Evolutionary conservation across 2,797 vertebrate species (phyloP).

Genomic region (Centroberyx gerrardi): DNA sequence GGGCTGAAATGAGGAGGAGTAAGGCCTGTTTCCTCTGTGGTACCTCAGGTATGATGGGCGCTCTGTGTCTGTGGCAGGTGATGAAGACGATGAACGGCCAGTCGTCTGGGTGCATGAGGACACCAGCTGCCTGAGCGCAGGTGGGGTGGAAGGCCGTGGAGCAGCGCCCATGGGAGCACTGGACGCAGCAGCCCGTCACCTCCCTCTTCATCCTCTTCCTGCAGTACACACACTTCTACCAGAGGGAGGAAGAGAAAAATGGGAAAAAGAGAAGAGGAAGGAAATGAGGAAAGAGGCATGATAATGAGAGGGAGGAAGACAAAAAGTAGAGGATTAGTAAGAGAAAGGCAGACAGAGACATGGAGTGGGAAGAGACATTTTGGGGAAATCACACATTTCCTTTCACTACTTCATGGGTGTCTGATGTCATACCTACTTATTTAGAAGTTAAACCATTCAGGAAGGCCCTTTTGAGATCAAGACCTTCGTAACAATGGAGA

Average conservation of each 20-base stretch:
- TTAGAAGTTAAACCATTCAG: slow-evolving; percentile 16
- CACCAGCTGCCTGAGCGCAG: slow-evolving; percentile 95
- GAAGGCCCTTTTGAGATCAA: slow-evolving; percentile 28
- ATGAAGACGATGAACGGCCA: slow-evolving; percentile 98
- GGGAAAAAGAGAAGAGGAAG: no score
- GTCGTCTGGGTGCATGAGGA: slow-evolving; percentile 97
- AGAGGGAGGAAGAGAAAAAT: slow-evolving; percentile 34
- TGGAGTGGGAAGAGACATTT: slow-evolving; percentile 3
- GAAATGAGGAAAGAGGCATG: background rate
- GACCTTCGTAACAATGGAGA: slow-evolving; percentile 37
- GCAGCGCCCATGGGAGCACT: slow-evolving; percentile 97
- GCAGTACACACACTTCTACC: slow-evolving; percentile 95
- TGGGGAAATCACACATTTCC: slow-evolving; percentile 39
- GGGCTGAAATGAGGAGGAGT: background rate
- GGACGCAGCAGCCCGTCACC: slow-evolving; percentile 94
- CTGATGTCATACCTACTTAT: slow-evolving; percentile 36
- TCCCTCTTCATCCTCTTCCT: slow-evolving; percentile 94
- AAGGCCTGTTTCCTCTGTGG: background rate
- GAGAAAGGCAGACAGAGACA: slow-evolving; percentile 17
- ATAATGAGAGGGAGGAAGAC: background rate
- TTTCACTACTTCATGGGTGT: slow-evolving; percentile 9
- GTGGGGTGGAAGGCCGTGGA: slow-evolving; percentile 96
- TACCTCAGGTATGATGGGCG: slow-evolving; percentile 90
- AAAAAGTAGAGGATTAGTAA: slow-evolving; percentile 2
- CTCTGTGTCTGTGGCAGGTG: slow-evolving; percentile 94